phyloP scores from a whole-genome alignment of 2,797 vertebrate genomes.

The Nannoperca obscura region DNA sequence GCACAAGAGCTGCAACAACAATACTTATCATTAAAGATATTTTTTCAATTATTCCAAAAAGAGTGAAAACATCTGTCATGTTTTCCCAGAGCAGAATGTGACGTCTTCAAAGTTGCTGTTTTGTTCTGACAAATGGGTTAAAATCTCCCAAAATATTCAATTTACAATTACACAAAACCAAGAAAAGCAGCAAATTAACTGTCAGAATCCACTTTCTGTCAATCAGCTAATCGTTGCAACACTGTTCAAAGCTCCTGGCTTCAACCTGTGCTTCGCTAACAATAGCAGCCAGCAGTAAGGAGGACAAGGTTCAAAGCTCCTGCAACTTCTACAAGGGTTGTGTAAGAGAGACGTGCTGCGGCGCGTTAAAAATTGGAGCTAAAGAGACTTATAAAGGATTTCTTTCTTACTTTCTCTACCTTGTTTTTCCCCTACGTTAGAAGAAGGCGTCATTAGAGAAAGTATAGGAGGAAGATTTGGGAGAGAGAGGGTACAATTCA shows the following conservation, averaged over 20 bases:
- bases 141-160: background rate
- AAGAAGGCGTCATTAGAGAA: conserved; percentile 23
- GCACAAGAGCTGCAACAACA: background rate
- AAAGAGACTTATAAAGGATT: conserved; percentile 4
- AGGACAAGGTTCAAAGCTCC: conserved; percentile 28
- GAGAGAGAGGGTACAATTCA: background rate
- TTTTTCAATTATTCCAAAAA: too few species aligned
- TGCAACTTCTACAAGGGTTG: background rate
- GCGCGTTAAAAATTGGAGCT: background rate
- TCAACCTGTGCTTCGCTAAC: background rate
- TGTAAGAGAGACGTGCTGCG: background rate
- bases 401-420: background rate
- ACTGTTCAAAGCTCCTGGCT: background rate
- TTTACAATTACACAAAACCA: background rate
- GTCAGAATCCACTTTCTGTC: background rate
- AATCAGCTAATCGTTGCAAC: background rate
- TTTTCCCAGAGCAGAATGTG: too few species aligned
- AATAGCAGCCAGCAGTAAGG: background rate
- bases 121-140: background rate
- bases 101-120: background rate
- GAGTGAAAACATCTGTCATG: too few species aligned
- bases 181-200: background rate
- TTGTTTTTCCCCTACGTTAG: background rate
- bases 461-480: background rate
- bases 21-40: background rate